Conservation (phyloP, 2,888 invertebrate species). For the Eulithis testata region DNA sequence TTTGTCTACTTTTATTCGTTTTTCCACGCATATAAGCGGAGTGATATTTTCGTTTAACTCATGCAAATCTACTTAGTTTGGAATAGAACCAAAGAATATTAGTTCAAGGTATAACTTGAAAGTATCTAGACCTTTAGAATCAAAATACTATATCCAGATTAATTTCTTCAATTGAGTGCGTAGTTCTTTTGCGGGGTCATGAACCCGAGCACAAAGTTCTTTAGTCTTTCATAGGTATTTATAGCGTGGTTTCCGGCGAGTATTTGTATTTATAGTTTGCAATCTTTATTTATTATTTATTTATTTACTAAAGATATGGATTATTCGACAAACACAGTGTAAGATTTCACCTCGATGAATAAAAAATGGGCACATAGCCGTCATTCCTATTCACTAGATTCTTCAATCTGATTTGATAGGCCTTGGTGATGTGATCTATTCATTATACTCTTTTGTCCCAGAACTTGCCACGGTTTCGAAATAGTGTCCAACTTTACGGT, state of each 20-base stretch:
- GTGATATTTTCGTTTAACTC: too few species aligned
- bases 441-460: conserved; percentile 50
- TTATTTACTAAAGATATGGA: conserved; percentile 7
- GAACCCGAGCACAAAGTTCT: conserved; percentile 32
- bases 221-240: conserved; percentile 31
- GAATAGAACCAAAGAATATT: too few species aligned
- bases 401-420: conserved; percentile 54
- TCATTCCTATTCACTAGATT: conserved; percentile 37
- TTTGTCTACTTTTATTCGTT: not conserved
- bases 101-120: too few species aligned
- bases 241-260: conserved; percentile 16
- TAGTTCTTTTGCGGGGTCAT: conserved; percentile 33
- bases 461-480: conserved; percentile 55
- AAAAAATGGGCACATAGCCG: not conserved
- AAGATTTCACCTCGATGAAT: conserved; percentile 16
- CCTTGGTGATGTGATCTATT: conserved; percentile 64
- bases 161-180: conserved; percentile 16
- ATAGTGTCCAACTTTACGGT: conserved; percentile 60
- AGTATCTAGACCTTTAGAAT: too few species aligned
- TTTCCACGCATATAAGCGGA: too few species aligned
- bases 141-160: conserved; percentile 1
- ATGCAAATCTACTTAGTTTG: too few species aligned
- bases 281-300: conserved; percentile 13
- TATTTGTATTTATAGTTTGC: conserved; percentile 15
- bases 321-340: not conserved